Conservation (phyloP, 2,113 vertebrate genomes). For the Colius striatus region DNA sequence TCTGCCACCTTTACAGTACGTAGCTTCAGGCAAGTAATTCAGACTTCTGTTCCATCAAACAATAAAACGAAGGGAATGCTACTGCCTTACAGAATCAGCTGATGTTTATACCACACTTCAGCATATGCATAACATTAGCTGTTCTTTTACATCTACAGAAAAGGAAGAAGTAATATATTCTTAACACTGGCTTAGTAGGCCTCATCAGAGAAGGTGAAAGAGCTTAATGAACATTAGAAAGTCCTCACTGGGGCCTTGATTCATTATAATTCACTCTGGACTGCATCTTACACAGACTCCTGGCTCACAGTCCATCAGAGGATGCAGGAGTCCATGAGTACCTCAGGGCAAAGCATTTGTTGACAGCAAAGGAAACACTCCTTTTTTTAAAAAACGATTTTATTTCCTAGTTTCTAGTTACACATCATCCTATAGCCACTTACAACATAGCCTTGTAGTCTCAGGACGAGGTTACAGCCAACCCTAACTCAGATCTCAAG, state of each 20-base stretch:
- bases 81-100: slow-evolving; percentile 8
- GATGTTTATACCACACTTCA: not conserved
- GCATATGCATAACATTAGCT: not conserved
- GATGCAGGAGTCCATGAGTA: not conserved
- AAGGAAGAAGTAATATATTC: slow-evolving; percentile 4
- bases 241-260: not conserved
- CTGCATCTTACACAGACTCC: not conserved
- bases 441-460: not conserved
- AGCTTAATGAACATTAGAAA: slow-evolving; percentile 28
- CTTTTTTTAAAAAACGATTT: not conserved
- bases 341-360: not conserved
- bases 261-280: slow-evolving; percentile 31
- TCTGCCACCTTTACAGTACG: not conserved
- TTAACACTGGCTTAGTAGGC: slow-evolving; percentile 48
- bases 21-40: slow-evolving; percentile 49
- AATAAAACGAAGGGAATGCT: slow-evolving; percentile 44
- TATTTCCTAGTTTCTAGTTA: not conserved
- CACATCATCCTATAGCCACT: not conserved
- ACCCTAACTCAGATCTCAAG: not conserved
- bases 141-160: slow-evolving; percentile 11
- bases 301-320: not conserved
- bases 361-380: not conserved
- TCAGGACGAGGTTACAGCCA: not conserved
- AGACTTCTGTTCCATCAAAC: slow-evolving; percentile 55
- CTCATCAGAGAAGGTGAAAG: slow-evolving; percentile 32